Conservation (phyloP, 2,113 vertebrate genomes). For the Epinephelus cyanopodus region DNA sequence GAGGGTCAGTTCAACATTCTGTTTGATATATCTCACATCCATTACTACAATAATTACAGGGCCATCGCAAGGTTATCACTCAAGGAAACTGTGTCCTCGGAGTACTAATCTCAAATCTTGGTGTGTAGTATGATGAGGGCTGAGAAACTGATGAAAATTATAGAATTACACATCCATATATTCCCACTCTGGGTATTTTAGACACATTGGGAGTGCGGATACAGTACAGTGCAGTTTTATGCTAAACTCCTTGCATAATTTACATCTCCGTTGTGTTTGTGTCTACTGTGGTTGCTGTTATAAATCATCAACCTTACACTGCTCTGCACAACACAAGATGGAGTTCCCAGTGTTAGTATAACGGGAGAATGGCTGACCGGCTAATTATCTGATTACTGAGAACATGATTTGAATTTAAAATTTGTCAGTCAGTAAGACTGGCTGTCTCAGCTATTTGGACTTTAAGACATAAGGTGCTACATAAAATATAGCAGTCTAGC, state of each 20-base stretch:
- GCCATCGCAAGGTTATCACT: constrained; percentile 34
- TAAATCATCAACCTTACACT: constrained; percentile 13
- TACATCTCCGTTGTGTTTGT: constrained; percentile 13
- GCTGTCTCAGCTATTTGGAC: too few relatives aligned
- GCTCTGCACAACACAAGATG: constrained; percentile 2
- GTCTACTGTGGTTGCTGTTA: constrained; percentile 7
- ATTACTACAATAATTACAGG: constrained; percentile 26
- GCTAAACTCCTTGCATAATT: constrained; percentile 33
- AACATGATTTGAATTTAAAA: background rate
- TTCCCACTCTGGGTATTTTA: background rate
- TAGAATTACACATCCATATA: background rate
- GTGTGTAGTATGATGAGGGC: background rate
- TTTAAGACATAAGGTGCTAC: too few relatives aligned
- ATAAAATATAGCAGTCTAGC: too few relatives aligned
- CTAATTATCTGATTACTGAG: constrained; percentile 4
- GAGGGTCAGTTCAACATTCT: constrained; percentile 20
- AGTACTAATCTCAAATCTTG: background rate
- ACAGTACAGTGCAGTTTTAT: background rate
- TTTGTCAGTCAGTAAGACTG: background rate
- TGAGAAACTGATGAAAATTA: background rate
- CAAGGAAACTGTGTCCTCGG: background rate
- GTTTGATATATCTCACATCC: constrained; percentile 28
- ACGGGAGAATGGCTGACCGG: background rate
- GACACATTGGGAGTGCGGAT: background rate
- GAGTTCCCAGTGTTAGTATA: background rate